Conservation (phyloP, 2,113 vertebrate species). For the Carollia perspicillata region DNA sequence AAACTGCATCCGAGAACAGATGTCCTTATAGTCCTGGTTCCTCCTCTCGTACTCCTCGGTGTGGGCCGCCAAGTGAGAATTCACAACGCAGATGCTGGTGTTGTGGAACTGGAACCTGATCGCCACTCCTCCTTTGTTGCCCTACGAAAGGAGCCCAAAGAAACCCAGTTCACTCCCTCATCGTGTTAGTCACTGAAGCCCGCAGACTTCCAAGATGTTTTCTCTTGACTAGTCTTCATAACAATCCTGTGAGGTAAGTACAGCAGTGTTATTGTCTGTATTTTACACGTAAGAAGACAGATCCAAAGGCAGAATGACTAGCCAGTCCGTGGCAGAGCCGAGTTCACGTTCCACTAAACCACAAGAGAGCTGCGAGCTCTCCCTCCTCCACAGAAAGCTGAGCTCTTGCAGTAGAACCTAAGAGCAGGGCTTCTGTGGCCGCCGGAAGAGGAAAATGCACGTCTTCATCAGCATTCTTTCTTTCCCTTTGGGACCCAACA, state of each 20-base stretch:
- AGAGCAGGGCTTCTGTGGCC: neutral
- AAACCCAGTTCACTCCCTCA: neutral
- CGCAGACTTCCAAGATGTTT: neutral
- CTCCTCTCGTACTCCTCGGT: slow-evolving; percentile 92
- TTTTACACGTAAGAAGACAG: neutral
- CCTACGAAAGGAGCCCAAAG: slow-evolving; percentile 80
- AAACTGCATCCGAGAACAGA: slow-evolving; percentile 93
- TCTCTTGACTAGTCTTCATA: neutral
- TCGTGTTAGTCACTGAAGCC: neutral
- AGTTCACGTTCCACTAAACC: neutral
- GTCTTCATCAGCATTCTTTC: neutral
- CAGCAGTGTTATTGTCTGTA: neutral
- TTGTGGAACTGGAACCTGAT: slow-evolving; percentile 95
- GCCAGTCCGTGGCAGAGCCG: neutral
- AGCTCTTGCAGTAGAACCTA: neutral
- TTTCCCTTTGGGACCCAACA: neutral
- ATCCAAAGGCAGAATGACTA: neutral
- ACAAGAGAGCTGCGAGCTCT: neutral
- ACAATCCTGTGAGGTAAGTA: neutral
- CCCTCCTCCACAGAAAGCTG: neutral
- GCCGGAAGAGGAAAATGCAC: neutral
- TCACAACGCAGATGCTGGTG: slow-evolving; percentile 94
- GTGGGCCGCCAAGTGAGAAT: slow-evolving; percentile 95
- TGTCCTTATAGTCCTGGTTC: slow-evolving; percentile 97
- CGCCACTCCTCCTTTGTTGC: slow-evolving; percentile 96